Evolutionary conservation across 23 tunicate genomes (phyloP), one percentile per base, ranked within the genome.

Genomic region (Pegea sp.): DNA sequence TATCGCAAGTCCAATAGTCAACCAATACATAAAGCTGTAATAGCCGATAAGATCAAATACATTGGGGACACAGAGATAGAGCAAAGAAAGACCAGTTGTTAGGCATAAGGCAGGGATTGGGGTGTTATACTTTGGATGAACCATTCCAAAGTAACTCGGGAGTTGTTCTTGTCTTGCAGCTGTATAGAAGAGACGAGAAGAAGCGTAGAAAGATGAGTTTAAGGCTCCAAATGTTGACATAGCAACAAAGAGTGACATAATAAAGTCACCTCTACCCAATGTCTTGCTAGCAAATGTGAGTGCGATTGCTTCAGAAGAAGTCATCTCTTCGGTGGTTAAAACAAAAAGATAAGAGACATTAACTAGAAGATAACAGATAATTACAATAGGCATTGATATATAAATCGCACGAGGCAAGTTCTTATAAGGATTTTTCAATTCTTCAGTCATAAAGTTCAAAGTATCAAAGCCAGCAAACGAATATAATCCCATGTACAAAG

Each of bases 11-110:
- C 96, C 96, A 56, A 86, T 86, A 0, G 96, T 68, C 11, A 86
- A 65, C 96, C 96, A 86, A 48, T 86, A 86, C 96, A 73, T 86
- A 86, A n/a, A n/a, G n/a, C n/a, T n/a, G n/a, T n/a, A n/a, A n/a
- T n/a, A n/a, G n/a, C n/a, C n/a, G n/a, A n/a, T 74, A 34, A 86
- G 66, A 64, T 86, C 84, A 59, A 74, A 86, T 2, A 86, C 77
- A 59, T 86, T 56, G 30, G 51, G 63, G 13, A 86, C 96, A 62
- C 76, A 73, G 3, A 86, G 72, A 52, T 78, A 86, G 0, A 86
- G 24, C 20, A 86, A 33, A 16, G 96, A 74, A 26, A 86, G 56
- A n/a, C 63, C 24, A 0, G 86, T 77, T 28, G 80, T 77, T 5
- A 74, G 58, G 11, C 69, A 29, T 56, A 68, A 58, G 50, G 86